Conservation (phyloP, 2,888 invertebrate genomes). For the Nomada lathburiana region DNA sequence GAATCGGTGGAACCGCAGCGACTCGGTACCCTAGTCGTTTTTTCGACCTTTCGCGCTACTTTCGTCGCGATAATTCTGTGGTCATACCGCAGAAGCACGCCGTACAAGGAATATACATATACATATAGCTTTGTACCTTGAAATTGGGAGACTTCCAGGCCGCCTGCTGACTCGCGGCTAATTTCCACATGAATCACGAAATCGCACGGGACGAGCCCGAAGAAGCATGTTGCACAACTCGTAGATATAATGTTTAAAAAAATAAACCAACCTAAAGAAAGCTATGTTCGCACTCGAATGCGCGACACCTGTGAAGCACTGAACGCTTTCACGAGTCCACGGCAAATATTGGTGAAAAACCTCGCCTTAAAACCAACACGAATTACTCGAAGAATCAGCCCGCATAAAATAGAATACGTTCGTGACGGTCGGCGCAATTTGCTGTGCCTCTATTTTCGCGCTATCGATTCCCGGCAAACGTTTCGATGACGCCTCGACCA, state of each 20-base stretch:
- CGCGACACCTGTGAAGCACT: neutral
- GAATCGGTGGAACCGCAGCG: constrained; percentile 21
- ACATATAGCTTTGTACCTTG: neutral
- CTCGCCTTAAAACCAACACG: neutral
- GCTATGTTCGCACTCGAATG: neutral
- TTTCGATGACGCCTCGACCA: constrained; percentile 24
- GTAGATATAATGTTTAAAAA: neutral
- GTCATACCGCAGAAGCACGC: neutral
- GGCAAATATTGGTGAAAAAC: constrained; percentile 4
- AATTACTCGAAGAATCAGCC: constrained; percentile 2
- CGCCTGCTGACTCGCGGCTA: neutral
- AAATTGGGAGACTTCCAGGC: neutral
- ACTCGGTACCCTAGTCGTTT: constrained; percentile 16
- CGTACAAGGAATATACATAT: too few species aligned
- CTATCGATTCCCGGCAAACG: neutral
- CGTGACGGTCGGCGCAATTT: neutral
- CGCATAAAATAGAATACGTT: constrained; percentile 24
- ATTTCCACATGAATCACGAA: neutral
- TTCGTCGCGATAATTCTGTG: constrained; percentile 23
- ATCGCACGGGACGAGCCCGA: too few species aligned
- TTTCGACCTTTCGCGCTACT: constrained; percentile 24
- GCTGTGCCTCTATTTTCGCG: neutral
- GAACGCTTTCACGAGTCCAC: constrained; percentile 5
- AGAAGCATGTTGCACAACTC: neutral
- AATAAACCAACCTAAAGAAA: neutral